These are phyloP conservation scores for Carettochelys insculpta DNA, from an alignment of 2,113 vertebrate genomes.

Conservation along the genomic window DNA sequence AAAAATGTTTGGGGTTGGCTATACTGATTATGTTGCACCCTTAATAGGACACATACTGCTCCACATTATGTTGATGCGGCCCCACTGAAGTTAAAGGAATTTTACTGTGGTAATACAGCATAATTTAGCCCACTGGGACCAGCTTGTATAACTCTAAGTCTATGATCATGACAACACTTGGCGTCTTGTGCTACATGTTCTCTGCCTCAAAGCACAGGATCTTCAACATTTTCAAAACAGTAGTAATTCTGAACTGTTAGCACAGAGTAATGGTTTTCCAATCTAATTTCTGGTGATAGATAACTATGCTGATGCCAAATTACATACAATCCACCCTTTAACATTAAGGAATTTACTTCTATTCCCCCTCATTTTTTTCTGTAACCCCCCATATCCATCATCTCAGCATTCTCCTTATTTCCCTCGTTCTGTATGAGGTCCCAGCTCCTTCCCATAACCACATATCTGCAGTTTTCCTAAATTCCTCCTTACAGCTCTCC, in stretches of 20 bases:
- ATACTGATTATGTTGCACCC: neutral
- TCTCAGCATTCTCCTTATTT: neutral
- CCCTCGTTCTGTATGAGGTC: neutral
- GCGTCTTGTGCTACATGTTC: fast-evolving
- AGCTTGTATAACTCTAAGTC: fast-evolving
- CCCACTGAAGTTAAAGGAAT: fast-evolving
- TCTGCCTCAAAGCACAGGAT: neutral
- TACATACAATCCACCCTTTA: neutral
- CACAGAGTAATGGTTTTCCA: neutral
- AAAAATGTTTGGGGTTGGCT: neutral
- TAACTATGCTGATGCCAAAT: neutral
- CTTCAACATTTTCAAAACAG: neutral
- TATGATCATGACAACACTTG: fast-evolving
- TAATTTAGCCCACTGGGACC: neutral
- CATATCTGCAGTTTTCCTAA: neutral
- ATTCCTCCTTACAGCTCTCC: neutral
- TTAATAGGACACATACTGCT: fast-evolving
- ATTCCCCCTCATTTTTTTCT: neutral
- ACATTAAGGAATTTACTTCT: neutral
- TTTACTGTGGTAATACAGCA: neutral
- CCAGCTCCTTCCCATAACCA: neutral
- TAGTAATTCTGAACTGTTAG: neutral
- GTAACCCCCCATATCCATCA: fast-evolving
- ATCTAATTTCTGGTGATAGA: neutral
- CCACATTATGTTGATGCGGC: neutral